Evolutionary conservation across 2,113 vertebrate species (phyloP), one percentile per base, ranked within the genome.

Genomic region (Pseudolaguvia tuberculata): DNA sequence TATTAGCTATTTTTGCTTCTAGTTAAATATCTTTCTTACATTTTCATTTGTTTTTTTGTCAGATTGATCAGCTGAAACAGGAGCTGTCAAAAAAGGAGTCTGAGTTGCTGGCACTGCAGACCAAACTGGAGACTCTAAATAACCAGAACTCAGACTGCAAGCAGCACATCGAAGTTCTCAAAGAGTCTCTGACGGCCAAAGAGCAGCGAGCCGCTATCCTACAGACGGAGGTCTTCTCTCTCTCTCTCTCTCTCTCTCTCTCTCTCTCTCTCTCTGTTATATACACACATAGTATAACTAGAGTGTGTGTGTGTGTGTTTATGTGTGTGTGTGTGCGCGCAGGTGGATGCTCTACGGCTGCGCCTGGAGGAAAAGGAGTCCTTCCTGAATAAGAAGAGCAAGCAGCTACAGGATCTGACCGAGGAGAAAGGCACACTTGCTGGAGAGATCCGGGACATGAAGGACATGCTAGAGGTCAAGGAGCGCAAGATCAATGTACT

Each of bases 91-190:
- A 98, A 88, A 99, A 99, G 86, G 96, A 99, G 84, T 96, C 96
- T 0, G 97, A 99, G 92, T 94, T 98, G 86, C 91, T 99, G 87
- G 97, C 96, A 90, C 93, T 99, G 91, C 96, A 99, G 92, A 99
- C 97, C 57, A 98, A 98, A 87, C 94, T 99, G 81, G 97, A 99
- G 91, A 99, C 97, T 65, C 92, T 99, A 85, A 97, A 95, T 91
- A 99, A 99, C 91, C 97, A 99, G 88, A 99, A 99, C 89, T 99
- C 97, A 20, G 96, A 99, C 93, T 98, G 96, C 89, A 98, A 99
- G 88, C 96, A 99, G 92, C 96, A 99, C 89, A 99, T 99, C 50
- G 97, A 99, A 92, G 97, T 99, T 89, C 95, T 99, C 85, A 99
- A 99, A 92, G 97, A 99, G 91, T 99, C 97, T 29, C 95, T 99